These are phyloP conservation scores for Troglohyphantes excavatus DNA, from an alignment of 2,888 invertebrate genomes.

Conservation along the genomic window DNA sequence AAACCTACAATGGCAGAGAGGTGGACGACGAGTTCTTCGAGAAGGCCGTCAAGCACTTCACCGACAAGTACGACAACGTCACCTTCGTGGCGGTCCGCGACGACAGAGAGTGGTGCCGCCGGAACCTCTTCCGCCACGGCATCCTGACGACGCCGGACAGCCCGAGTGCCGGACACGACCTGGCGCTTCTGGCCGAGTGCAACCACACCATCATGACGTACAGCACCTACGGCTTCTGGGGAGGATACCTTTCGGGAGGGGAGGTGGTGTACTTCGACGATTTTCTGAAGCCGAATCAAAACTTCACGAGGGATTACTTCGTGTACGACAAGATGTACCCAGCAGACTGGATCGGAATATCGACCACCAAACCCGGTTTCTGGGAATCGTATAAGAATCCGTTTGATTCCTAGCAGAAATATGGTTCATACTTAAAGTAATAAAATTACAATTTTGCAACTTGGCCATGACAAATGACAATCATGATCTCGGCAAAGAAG, in stretches of 20 bases:
- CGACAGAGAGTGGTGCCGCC: slow-evolving; percentile 69
- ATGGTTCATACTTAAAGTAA: too few relatives aligned
- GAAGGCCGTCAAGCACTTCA: slow-evolving; percentile 60
- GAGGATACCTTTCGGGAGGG: slow-evolving; percentile 66
- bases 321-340: slow-evolving; percentile 70
- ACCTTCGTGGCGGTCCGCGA: slow-evolving; percentile 74
- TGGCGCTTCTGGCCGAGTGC: slow-evolving; percentile 60
- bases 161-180: slow-evolving; percentile 48
- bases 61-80: slow-evolving; percentile 39
- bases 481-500: too few relatives aligned
- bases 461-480: too few relatives aligned
- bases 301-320: slow-evolving; percentile 29
- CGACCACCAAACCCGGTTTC: slow-evolving; percentile 56
- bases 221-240: slow-evolving; percentile 77
- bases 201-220: slow-evolving; percentile 78
- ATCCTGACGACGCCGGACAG: slow-evolving; percentile 55
- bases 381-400: slow-evolving; percentile 73
- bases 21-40: slow-evolving; percentile 65
- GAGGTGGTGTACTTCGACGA: slow-evolving; percentile 69
- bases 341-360: slow-evolving; percentile 68
- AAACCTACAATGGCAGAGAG: slow-evolving; percentile 59
- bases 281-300: slow-evolving; percentile 63
- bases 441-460: too few relatives aligned
- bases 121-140: slow-evolving; percentile 23
- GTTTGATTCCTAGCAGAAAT: not conserved